These are phyloP conservation scores for Scaptomyza montana DNA, from an alignment of 1,140 invertebrate species.

Conservation along the genomic window DNA sequence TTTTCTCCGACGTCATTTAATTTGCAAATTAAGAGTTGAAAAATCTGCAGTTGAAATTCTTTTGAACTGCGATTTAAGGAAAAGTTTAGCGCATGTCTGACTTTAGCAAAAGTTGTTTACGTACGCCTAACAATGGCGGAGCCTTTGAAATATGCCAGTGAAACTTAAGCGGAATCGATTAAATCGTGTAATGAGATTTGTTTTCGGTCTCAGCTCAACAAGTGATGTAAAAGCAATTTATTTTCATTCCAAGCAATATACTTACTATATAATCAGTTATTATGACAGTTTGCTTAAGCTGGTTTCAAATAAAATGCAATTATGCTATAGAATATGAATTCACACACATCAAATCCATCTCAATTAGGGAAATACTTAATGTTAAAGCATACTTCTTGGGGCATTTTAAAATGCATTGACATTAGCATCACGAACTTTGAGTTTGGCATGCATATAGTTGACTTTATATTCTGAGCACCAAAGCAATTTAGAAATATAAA, in stretches of 20 bases:
- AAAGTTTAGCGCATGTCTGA: neutral
- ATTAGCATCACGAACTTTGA: no score
- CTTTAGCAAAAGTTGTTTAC: neutral
- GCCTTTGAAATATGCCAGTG: neutral
- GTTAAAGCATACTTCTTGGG: neutral
- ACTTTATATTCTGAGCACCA: no score
- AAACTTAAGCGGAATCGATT: constrained; percentile 1
- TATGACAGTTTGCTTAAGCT: neutral
- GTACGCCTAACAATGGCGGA: neutral
- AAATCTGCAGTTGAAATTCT: neutral
- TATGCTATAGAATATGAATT: no score
- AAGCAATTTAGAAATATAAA: no score
- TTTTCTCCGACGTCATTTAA: constrained; percentile 5
- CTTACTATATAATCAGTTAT: no score
- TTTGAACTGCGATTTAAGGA: neutral
- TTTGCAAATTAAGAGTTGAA: constrained; percentile 28
- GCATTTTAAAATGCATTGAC: neutral
- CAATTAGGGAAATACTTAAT: neutral
- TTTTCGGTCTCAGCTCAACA: neutral
- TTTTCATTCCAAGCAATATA: neutral
- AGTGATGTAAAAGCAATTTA: neutral
- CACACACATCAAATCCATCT: neutral
- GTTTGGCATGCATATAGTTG: no score
- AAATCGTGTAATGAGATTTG: neutral
- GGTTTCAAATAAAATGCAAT: no score